phyloP scores from a whole-genome alignment of 2,888 invertebrate species.

The Geophilus truncorum region DNA sequence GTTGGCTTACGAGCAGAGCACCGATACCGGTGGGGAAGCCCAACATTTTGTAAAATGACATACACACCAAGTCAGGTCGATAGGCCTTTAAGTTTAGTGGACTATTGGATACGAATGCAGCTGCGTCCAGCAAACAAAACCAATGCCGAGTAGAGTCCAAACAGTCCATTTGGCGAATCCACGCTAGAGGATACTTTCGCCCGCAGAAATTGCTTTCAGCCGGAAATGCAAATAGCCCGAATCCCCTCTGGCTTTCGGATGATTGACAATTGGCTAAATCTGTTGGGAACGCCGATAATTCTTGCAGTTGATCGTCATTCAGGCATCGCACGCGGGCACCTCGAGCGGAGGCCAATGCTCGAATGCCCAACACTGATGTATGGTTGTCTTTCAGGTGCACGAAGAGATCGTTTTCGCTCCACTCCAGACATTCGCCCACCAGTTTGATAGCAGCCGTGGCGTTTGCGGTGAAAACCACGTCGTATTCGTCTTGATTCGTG shows the following conservation, averaged over 20 bases:
- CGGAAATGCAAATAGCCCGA: conserved; percentile 71
- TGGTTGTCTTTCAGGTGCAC: conserved; percentile 85
- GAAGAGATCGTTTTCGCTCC: conserved; percentile 51
- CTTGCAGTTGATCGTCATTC: conserved; percentile 16
- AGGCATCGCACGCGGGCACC: conserved; percentile 32
- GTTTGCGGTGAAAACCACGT: conserved; percentile 88
- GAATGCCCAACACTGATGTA: conserved; percentile 89
- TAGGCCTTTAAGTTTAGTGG: conserved; percentile 64
- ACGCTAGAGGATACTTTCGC: conserved; percentile 73
- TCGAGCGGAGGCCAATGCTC: conserved; percentile 59
- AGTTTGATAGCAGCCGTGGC: conserved; percentile 82
- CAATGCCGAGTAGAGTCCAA: conserved; percentile 48
- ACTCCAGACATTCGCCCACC: conserved; percentile 74
- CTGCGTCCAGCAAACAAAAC: conserved; percentile 81
- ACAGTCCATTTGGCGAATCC: conserved; percentile 64
- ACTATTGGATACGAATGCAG: conserved; percentile 71
- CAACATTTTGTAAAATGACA: conserved; percentile 97
- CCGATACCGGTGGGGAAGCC: conserved; percentile 94
- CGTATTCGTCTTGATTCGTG: conserved; percentile 71
- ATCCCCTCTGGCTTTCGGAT: neutral
- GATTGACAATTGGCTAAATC: neutral
- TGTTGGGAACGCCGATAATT: neutral
- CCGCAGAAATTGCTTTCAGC: conserved; percentile 96
- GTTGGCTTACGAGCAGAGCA: conserved; percentile 65
- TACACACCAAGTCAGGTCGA: conserved; percentile 79